phyloP scores from a whole-genome alignment of 2,888 invertebrate species.

The Pegoplata infirma region DNA sequence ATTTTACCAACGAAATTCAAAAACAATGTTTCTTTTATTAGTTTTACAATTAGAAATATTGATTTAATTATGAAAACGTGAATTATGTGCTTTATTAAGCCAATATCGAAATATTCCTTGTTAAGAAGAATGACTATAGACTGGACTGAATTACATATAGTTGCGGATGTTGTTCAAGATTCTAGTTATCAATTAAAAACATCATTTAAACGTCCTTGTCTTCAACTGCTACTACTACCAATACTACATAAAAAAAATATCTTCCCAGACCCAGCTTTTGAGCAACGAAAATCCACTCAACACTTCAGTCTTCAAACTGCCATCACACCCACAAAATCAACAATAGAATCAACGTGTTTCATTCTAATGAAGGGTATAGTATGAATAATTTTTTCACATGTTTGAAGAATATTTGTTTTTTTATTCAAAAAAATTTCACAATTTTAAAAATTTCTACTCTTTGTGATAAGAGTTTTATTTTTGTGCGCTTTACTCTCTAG shows the following conservation, averaged over 20 bases:
- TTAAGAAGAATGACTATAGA: background rate
- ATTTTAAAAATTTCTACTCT: constrained; percentile 39
- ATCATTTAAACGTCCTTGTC: constrained; percentile 14
- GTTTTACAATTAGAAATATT: too few relatives aligned
- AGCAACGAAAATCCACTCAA: constrained; percentile 29
- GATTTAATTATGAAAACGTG: too few relatives aligned
- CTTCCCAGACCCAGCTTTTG: constrained; percentile 29
- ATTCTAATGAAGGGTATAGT: constrained; percentile 52
- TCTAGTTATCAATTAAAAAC: background rate
- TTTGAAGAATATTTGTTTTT: constrained; percentile 41
- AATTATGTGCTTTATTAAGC: too few relatives aligned
- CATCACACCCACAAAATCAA: constrained; percentile 26
- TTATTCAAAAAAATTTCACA: constrained; percentile 29
- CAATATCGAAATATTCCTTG: background rate
- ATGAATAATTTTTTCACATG: constrained; percentile 34
- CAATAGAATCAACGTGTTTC: constrained; percentile 32
- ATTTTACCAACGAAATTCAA: too few relatives aligned
- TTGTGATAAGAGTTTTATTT: constrained; percentile 11
- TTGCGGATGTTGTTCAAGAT: background rate
- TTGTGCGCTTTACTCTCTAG: constrained; percentile 22
- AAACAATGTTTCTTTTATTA: too few relatives aligned
- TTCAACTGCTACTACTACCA: constrained; percentile 23
- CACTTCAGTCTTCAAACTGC: constrained; percentile 41
- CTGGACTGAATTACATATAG: background rate
- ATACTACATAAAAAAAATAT: constrained; percentile 16